Percentiles rank a stretch among this genome's conserved stretches.
Evolutionary conservation across 30 jellyfish, hydroid and myxozoan species (phyloP).

Genomic region (Sanderia malayensis): DNA sequence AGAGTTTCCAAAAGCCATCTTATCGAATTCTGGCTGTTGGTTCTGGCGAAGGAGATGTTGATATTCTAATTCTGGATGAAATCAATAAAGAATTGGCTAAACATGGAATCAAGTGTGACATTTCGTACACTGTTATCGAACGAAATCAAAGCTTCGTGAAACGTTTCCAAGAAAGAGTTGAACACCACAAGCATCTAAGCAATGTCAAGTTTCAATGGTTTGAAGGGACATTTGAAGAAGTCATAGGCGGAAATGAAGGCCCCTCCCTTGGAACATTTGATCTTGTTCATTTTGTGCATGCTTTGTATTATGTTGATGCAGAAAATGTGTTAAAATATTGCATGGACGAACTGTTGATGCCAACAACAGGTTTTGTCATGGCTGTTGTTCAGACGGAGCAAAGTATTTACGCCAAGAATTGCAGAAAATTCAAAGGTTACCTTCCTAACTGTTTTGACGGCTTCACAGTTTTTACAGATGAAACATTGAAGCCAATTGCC

Average conservation of each 20-base stretch:
- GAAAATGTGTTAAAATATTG: slow-evolving; percentile 30
- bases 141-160: slow-evolving; percentile 34
- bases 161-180: slow-evolving; percentile 38
- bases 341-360: slow-evolving; percentile 27
- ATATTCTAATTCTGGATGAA: slow-evolving; percentile 23
- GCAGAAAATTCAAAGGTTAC: slow-evolving; percentile 23
- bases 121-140: slow-evolving; percentile 45
- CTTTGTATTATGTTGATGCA: slow-evolving; percentile 54
- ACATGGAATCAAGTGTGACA: neutral
- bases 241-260: neutral
- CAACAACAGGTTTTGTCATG: slow-evolving; percentile 33
- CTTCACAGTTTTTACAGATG: slow-evolving; percentile 39
- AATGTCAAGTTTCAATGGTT: slow-evolving; percentile 26
- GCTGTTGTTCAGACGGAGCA: slow-evolving; percentile 64
- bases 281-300: slow-evolving; percentile 37
- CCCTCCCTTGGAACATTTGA: slow-evolving; percentile 1
- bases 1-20: neutral
- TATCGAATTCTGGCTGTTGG: slow-evolving; percentile 47
- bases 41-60: slow-evolving; percentile 71
- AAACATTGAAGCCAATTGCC: slow-evolving; percentile 34
- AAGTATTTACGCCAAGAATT: slow-evolving; percentile 44
- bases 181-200: neutral
- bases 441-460: slow-evolving; percentile 21
- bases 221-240: slow-evolving; percentile 32
- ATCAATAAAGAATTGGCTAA: slow-evolving; percentile 6